phyloP scores from a whole-genome alignment of 2,113 vertebrate species.

The Anguilla rostrata region DNA sequence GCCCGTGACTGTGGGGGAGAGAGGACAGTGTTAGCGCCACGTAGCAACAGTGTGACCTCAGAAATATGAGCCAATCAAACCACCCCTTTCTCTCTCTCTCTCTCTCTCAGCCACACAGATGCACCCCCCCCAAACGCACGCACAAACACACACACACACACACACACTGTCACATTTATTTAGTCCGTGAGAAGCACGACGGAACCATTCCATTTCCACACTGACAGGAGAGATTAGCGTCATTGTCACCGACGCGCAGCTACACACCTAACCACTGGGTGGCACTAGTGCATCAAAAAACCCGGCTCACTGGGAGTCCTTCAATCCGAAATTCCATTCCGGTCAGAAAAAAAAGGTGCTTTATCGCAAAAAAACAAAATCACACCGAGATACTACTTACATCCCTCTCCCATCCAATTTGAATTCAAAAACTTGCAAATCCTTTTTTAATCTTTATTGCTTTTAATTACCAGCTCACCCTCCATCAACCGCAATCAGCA shows the following conservation, averaged over 20 bases:
- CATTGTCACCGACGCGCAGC: neutral
- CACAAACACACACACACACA: neutral
- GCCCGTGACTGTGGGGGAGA: constrained; percentile 89
- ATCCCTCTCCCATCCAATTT: constrained; percentile 1
- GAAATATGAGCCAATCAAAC: neutral
- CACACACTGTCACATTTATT: neutral
- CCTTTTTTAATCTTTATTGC: constrained; percentile 29
- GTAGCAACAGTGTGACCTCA: neutral
- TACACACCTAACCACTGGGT: constrained; percentile 35
- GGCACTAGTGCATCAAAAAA: constrained; percentile 38
- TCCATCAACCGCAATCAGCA: constrained; percentile 28
- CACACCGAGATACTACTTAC: neutral
- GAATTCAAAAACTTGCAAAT: constrained; percentile 19
- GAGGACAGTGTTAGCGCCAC: constrained; percentile 58
- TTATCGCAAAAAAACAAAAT: neutral
- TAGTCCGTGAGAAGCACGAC: neutral
- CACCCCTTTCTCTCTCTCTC: neutral
- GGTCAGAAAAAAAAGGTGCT: constrained; percentile 1
- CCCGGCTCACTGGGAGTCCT: neutral
- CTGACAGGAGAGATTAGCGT: neutral
- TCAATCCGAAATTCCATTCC: neutral
- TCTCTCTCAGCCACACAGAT: neutral
- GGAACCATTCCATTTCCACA: constrained; percentile 5
- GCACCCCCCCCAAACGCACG: neutral
- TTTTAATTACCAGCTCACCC: constrained; percentile 30